Evolutionary conservation across 2,113 vertebrate genomes (phyloP).

Genomic region (Aldabrachelys gigantea): DNA sequence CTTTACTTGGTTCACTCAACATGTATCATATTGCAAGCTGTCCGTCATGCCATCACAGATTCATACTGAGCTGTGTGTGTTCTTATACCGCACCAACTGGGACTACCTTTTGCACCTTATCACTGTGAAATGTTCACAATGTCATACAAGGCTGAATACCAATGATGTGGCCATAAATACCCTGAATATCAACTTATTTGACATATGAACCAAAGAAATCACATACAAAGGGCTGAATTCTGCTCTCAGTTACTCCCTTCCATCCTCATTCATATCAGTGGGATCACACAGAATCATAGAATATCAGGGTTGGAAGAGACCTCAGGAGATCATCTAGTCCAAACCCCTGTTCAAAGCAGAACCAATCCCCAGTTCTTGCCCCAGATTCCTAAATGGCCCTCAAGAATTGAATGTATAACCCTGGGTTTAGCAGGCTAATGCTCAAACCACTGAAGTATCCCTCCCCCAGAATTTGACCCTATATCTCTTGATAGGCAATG

Average conservation of each 20-base stretch:
- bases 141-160: neutral
- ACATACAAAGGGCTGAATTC: neutral
- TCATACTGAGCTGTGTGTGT: neutral
- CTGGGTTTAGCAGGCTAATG: no score
- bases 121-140: neutral
- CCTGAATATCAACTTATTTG: neutral
- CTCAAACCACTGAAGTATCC: no score
- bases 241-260: neutral
- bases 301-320: no score
- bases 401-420: no score
- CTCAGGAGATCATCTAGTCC: no score
- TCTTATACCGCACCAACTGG: neutral
- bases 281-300: neutral
- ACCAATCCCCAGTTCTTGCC: no score
- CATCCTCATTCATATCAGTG: neutral
- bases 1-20: neutral
- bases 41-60: neutral
- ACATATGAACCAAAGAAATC: neutral
- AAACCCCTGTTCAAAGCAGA: no score
- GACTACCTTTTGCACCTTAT: neutral
- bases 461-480: neutral
- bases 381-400: no score
- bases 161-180: neutral
- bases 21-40: neutral
- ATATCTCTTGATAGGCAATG: neutral